phyloP scores from a whole-genome alignment of 2,113 vertebrate genomes.

The Jacana jacana region DNA sequence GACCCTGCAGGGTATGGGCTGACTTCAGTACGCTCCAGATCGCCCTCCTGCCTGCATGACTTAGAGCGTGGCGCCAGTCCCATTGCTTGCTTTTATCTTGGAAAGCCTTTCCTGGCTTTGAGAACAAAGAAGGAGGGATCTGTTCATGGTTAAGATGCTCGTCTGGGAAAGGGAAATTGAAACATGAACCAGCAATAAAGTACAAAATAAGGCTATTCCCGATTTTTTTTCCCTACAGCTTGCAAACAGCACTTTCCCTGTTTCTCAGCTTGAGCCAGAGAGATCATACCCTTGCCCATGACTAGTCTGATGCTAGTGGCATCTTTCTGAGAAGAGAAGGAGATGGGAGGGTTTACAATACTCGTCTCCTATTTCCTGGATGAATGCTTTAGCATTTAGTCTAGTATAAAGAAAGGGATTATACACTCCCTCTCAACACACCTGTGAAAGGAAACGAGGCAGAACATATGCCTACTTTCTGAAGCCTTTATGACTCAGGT shows the following conservation, averaged over 20 bases:
- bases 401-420: not conserved
- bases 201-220: not conserved
- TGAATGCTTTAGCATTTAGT: not conserved
- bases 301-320: not conserved
- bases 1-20: not conserved
- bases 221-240: no score
- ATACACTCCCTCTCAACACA: not conserved
- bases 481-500: not conserved
- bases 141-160: not conserved
- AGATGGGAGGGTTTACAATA: not conserved
- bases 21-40: not conserved
- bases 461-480: not conserved
- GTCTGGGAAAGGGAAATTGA: not conserved
- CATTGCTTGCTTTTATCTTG: not conserved
- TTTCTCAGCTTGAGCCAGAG: not conserved
- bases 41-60: not conserved
- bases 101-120: not conserved
- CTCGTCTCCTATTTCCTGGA: not conserved
- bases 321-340: not conserved
- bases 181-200: not conserved
- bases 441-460: not conserved
- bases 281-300: not conserved
- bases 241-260: not conserved
- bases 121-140: not conserved
- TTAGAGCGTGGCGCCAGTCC: not conserved